Evolutionary conservation across 1,140 invertebrate genomes (phyloP).

Genomic region (Zaprionus ornatus): DNA sequence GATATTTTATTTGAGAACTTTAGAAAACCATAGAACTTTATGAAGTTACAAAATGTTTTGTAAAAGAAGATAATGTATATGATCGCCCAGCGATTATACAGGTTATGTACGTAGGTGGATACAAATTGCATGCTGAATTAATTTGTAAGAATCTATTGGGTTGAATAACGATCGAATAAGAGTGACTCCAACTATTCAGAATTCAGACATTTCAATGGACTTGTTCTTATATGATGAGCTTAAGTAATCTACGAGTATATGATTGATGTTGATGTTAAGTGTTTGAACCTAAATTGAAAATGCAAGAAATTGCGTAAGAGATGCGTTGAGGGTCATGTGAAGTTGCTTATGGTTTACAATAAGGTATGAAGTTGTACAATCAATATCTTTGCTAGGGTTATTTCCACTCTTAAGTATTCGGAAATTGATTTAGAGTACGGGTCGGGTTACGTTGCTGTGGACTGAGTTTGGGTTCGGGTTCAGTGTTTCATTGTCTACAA

Average conservation of each 20-base stretch:
- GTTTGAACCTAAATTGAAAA: background rate
- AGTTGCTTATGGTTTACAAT: background rate
- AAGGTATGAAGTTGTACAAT: background rate
- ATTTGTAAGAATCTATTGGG: background rate
- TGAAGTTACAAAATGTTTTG: background rate
- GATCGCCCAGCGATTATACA: background rate
- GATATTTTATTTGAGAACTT: no score
- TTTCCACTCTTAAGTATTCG: background rate
- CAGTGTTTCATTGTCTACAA: conserved; percentile 11
- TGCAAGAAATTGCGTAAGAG: conserved; percentile 13
- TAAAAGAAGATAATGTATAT: background rate
- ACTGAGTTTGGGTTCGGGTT: conserved; percentile 16
- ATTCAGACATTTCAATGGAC: background rate
- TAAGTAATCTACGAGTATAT: background rate
- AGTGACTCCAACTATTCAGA: background rate
- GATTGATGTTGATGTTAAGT: background rate
- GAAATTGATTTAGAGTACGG: background rate
- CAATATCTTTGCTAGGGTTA: background rate
- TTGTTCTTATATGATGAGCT: background rate
- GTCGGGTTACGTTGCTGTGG: conserved; percentile 1
- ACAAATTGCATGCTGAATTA: background rate
- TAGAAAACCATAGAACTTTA: background rate
- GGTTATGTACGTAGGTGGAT: background rate
- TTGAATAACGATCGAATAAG: background rate
- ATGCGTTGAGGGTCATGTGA: background rate